Evolutionary conservation across 2,797 vertebrate species (phyloP).

Genomic region (Xiphophorus birchmanni): DNA sequence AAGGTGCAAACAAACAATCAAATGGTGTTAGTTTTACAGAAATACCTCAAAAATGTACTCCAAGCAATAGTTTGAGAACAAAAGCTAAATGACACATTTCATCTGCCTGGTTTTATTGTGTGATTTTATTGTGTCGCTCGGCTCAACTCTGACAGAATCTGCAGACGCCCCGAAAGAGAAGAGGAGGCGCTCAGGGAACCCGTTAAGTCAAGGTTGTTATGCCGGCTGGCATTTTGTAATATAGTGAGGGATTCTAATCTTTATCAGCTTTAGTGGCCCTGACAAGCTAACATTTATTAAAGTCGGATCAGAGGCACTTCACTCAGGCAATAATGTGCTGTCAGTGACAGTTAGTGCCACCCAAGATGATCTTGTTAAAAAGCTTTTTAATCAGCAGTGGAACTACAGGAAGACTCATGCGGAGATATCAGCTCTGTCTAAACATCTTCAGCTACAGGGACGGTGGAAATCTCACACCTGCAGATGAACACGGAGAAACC

Average conservation of each 20-base stretch:
- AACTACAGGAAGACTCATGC: conserved; percentile 26
- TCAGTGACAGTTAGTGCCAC: conserved; percentile 43
- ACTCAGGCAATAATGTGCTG: conserved; percentile 38
- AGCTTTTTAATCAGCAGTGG: conserved; percentile 57
- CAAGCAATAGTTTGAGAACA: not conserved
- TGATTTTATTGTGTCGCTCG: not conserved
- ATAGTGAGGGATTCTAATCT: conserved; percentile 24
- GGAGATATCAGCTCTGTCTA: not conserved
- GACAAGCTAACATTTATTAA: conserved; percentile 57
- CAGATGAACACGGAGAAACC: conserved; percentile 1
- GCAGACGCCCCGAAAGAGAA: not conserved
- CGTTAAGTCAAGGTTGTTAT: conserved; percentile 11
- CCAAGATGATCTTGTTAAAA: conserved; percentile 52
- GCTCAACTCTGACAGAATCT: not conserved
- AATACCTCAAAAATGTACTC: not conserved
- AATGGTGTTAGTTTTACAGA: not conserved
- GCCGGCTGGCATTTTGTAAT: conserved; percentile 17
- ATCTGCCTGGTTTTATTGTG: not conserved
- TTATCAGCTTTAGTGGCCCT: conserved; percentile 28
- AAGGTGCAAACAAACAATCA: not conserved
- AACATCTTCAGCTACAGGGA: not conserved
- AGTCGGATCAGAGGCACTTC: conserved; percentile 42
- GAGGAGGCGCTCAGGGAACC: conserved; percentile 9
- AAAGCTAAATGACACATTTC: not conserved
- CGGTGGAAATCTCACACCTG: not conserved